Percentiles rank a stretch among this genome's conserved stretches.
Evolutionary conservation across 1,140 invertebrate species (phyloP).

Genomic region (Ganaspis sp.): DNA sequence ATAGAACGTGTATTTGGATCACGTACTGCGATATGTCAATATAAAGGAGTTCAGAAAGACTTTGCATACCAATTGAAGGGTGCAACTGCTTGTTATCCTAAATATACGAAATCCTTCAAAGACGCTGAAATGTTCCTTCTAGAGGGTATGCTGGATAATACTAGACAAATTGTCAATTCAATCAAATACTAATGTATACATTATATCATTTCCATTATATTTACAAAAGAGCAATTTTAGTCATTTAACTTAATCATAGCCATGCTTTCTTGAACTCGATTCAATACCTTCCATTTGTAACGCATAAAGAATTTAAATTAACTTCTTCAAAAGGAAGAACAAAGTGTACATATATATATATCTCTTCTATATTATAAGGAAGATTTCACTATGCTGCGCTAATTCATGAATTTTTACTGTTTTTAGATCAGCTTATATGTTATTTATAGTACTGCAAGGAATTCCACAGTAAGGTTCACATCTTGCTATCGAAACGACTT

Average conservation of each 20-base stretch:
- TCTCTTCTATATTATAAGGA: no score
- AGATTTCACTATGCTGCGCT: no score
- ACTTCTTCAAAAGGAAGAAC: no score
- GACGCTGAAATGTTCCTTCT: slow-evolving; percentile 61
- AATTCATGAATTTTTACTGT: no score
- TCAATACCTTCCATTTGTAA: background rate
- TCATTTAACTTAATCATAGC: background rate
- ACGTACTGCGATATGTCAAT: slow-evolving; percentile 77
- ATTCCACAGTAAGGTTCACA: no score
- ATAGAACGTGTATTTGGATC: slow-evolving; percentile 77
- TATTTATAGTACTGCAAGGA: no score
- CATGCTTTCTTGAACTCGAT: background rate
- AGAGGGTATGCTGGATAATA: slow-evolving; percentile 67
- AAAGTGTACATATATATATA: no score
- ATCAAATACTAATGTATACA: slow-evolving; percentile 72
- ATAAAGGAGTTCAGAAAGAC: slow-evolving; percentile 73
- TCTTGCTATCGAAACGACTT: no score
- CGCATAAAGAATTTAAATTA: no score
- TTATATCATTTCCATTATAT: slow-evolving; percentile 39
- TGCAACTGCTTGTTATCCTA: slow-evolving; percentile 76
- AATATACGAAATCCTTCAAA: slow-evolving; percentile 77
- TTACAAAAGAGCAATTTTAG: background rate
- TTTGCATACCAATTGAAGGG: slow-evolving; percentile 74
- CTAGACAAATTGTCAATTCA: slow-evolving; percentile 77
- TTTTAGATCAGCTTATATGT: no score